Evolutionary conservation across 92 coral and sea anemone species (phyloP), one percentile per base, ranked within the genome.

Genomic region (Epizoanthus scotinus): DNA sequence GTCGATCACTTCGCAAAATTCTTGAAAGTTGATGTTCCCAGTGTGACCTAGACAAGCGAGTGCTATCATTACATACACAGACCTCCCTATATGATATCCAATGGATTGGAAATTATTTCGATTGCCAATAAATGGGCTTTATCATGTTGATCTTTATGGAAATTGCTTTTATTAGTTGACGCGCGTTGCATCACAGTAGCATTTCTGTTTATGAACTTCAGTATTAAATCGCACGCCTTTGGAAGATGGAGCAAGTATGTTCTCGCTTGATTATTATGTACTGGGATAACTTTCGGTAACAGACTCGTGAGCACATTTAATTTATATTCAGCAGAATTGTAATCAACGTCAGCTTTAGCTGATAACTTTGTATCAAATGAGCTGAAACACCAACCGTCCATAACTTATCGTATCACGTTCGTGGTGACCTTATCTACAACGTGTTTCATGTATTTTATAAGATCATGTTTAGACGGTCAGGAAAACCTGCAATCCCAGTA

Each of bases 111-210:
- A 79, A 79, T 84, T 88, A 87, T 82, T 70, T 78, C 81, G 90
- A 92, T 92, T 71, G 90, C 90, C 97, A 92, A 81, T 82, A 87
- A 87, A 92, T 83, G 79, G 85, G 21, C 58, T 77, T 92, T 92
- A 92, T 92, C 97, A 58, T 28, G 82, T 12, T 83, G 82, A 92
- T 92, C 94, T 75, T 60, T 63, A 75, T 67, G 61, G 19, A 59
- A 75, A 59, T 58, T 75, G 6, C 28, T 67, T 74, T 75, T 56
- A 55, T 38, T 38, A 36, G 40, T 18, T 60, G 8, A 1, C n/a
- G 12, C 24, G 22, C 81, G 59, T 58, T 40, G 56, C 81, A 59
- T 59, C 81, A 34, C 81, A 59, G 42, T 75, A 47, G 2, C 2
- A 47, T 47, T 20, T 20, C 81, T 59, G 81, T 75, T 57, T 40